Evolutionary conservation across 2,888 invertebrate species (phyloP).

Genomic region (Trisateles emortualis): DNA sequence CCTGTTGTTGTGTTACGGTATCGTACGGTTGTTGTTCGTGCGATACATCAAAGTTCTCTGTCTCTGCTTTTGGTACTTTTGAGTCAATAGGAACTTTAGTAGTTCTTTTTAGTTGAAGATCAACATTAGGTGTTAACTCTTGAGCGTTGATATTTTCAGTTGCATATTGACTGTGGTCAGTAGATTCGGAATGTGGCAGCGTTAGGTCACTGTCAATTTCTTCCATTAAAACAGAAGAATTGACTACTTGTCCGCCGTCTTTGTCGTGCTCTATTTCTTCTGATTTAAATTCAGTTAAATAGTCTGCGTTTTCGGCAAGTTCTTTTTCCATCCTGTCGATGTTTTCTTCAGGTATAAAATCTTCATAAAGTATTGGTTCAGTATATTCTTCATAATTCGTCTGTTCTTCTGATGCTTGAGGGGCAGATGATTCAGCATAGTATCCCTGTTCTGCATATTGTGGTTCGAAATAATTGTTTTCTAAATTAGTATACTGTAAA

Average conservation of each 20-base stretch:
- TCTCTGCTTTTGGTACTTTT: neutral
- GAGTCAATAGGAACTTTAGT: constrained; percentile 47
- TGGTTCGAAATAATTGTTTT: constrained; percentile 17
- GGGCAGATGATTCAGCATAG: neutral
- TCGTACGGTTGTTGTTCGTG: constrained; percentile 1
- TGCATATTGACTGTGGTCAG: constrained; percentile 41
- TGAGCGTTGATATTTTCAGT: constrained; percentile 43
- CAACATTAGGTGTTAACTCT: constrained; percentile 45
- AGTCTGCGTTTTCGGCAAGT: neutral
- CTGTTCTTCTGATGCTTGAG: neutral
- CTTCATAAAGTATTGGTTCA: neutral
- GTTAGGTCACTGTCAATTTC: constrained; percentile 32
- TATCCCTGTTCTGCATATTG: constrained; percentile 1
- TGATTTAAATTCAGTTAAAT: constrained; percentile 15
- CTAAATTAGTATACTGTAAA: constrained; percentile 30
- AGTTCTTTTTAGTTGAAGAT: constrained; percentile 42
- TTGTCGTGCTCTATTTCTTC: constrained; percentile 32
- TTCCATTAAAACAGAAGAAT: constrained; percentile 30
- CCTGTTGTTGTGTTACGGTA: neutral
- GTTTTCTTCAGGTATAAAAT: constrained; percentile 1
- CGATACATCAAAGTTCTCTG: constrained; percentile 1
- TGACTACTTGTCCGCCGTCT: constrained; percentile 27
- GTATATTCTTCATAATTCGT: constrained; percentile 7
- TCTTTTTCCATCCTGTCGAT: no score
- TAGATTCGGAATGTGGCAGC: constrained; percentile 15